phyloP scores from a whole-genome alignment of 1,140 invertebrate genomes.

The Trachelipus rathkii region DNA sequence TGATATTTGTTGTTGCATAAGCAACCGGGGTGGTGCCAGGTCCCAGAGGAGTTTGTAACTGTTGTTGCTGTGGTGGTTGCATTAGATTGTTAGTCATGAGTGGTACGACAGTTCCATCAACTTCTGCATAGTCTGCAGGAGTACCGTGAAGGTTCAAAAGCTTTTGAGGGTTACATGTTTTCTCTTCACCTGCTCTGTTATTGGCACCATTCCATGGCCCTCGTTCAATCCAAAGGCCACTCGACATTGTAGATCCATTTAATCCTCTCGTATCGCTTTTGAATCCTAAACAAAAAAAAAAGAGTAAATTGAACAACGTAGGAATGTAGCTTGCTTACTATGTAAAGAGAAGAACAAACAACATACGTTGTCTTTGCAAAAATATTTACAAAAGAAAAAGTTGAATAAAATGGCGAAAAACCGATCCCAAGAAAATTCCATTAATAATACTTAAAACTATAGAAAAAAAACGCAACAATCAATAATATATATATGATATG shows the following conservation, averaged over 20 bases:
- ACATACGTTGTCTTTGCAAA: too few species aligned
- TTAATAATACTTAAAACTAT: too few species aligned
- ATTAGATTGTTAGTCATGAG: not conserved
- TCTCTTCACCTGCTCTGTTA: conserved; percentile 16
- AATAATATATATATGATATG: too few species aligned
- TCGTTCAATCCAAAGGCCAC: conserved; percentile 30
- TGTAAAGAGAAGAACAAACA: not conserved
- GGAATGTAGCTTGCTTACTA: not conserved
- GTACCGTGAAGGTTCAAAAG: conserved; percentile 19
- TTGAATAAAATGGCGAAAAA: too few species aligned
- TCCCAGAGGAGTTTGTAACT: not conserved
- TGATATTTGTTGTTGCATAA: conserved; percentile 29
- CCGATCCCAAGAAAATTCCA: too few species aligned
- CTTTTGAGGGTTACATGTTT: conserved; percentile 22
- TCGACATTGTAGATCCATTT: conserved; percentile 17
- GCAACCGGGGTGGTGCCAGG: conserved; percentile 27
- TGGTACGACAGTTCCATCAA: conserved; percentile 16
- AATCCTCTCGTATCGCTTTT: conserved; percentile 22
- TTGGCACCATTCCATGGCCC: conserved; percentile 23
- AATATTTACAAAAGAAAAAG: too few species aligned
- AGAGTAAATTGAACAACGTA: not conserved
- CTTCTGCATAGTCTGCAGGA: conserved; percentile 29
- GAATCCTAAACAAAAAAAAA: conserved; percentile 8
- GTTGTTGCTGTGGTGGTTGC: not conserved
- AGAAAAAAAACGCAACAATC: too few species aligned